Evolutionary conservation across 2,797 vertebrate genomes (phyloP), one percentile per base, ranked within the genome.

Genomic region (Danio albolineatus): DNA sequence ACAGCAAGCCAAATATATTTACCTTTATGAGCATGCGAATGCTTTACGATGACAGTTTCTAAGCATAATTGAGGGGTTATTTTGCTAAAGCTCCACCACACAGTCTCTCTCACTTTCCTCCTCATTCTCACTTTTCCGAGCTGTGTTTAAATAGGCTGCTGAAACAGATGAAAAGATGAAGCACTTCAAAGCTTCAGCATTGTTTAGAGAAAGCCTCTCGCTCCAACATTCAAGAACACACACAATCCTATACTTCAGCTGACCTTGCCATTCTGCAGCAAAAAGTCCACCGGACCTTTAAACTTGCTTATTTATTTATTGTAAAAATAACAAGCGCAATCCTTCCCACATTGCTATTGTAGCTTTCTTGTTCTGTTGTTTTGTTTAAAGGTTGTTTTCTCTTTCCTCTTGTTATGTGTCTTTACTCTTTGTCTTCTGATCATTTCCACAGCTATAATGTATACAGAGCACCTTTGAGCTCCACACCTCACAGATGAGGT

Each of bases 401-500:
- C 38, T 64, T 53, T 48, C 19, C 21, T 65, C 14, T 13, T 46
- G 41, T 67, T 76, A 44, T 66, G n/a, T 77, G 53, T 48, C 53
- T 57, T 67, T 77, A 28, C 16, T 57, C 17, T 53, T 61, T 4
- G n/a, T 61, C 57, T 61, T 78, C 38, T 61, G 57, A 71, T 71
- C 14, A 71, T 71, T 71, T 71, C 3, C 57, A 8, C 36, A 16
- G 6, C 14, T 70, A 21, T 21, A 51, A 51, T 51, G 36, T 43
- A 28, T 48, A 17, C 48, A 39, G 16, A 67, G n/a, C 53, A 67
- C 51, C 5, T 57, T 66, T 73, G 4, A 57, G 56, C 51, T 54
- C 43, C 43, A 57, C 62, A 73, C 84, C 83, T 88, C 76, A 85
- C 64, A 78, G 73, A 86, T 78, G n/a, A 85, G 81, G 90, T 85